Conservation (phyloP, 2,888 invertebrate genomes). For the Theristus sp. region DNA sequence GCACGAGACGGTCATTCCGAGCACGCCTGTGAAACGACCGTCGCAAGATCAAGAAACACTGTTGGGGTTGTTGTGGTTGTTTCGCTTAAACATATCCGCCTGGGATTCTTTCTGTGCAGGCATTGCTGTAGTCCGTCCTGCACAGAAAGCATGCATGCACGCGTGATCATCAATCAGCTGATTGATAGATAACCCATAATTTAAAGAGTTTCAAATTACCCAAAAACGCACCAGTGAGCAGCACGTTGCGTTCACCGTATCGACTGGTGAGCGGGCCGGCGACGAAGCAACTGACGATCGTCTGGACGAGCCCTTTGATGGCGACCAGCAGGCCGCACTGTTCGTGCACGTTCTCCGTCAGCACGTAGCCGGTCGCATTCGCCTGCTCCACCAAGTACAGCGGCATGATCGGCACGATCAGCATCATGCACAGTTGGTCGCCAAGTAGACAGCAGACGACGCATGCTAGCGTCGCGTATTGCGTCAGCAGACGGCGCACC, state of each 20-base stretch:
- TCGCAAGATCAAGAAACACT: neutral
- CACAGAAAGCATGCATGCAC: too few relatives aligned
- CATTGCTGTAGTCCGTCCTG: too few relatives aligned
- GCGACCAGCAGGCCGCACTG: neutral
- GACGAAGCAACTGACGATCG: neutral
- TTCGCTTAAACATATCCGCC: too few relatives aligned
- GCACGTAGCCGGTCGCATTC: too few relatives aligned
- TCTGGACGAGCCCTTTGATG: neutral
- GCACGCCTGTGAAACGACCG: neutral
- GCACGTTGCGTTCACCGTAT: neutral
- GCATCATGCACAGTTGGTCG: neutral
- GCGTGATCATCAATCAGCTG: too few relatives aligned
- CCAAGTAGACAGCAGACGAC: neutral
- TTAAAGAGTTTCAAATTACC: too few relatives aligned
- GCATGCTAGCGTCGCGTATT: too few relatives aligned
- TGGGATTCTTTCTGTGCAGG: too few relatives aligned
- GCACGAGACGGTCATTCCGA: neutral
- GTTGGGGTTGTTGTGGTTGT: too few relatives aligned
- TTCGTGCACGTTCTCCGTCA: too few relatives aligned
- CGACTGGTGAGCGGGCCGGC: neutral
- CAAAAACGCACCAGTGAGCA: neutral
- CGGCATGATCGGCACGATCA: neutral
- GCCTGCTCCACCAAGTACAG: neutral
- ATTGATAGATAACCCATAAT: neutral
- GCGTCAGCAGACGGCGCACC: too few relatives aligned